Evolutionary conservation across 2,797 vertebrate genomes (phyloP), one percentile per base, ranked within the genome.

Genomic region (Siniperca scherzeri): DNA sequence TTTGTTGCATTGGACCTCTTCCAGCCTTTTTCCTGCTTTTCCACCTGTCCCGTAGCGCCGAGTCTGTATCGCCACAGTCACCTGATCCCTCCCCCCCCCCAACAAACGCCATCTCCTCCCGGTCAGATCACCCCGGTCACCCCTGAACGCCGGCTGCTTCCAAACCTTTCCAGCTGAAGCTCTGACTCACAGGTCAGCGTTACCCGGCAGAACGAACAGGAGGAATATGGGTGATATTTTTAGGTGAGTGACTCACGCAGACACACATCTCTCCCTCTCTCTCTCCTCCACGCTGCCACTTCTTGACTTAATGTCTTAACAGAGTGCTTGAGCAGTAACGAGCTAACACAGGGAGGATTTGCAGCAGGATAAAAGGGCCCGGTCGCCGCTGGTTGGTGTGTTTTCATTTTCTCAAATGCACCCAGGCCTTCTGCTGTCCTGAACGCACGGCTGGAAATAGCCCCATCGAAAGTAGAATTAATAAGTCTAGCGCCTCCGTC

Each of bases 231-330:
- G 38, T 68, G 88, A 74, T 92, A 92, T 93, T 92, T 94, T 91
- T 91, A 91, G 85, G 84, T 56, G 59, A 83, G 89, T 93, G 93
- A 95, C 76, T 94, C 92, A 93, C 74, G 72, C 64, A 74, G 13
- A 83, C 72, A 27, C 27, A 27, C 27, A 27, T 27, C 27, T 73
- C 60, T 71, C 64, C 61, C 57, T 57, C 68, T 52, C n/a, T 60
- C 56, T 70, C 60, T 69, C 57, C 72, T 50, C 68, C 22, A 16
- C 14, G 8, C 65, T 65, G 38, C 70, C 68, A 56, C 75, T 76
- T 77, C 70, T 80, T 75, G 50, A 83, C 80, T 85, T 70, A 71
- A 78, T 4, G 40, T 85, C 84, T 91, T 69, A 44, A 27, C 78
- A 25, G 67, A 62, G 74, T 3, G 75, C 74, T 59, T 12, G 40